phyloP scores from a whole-genome alignment of 1,140 invertebrate species.

The Contarinia nasturtii region DNA sequence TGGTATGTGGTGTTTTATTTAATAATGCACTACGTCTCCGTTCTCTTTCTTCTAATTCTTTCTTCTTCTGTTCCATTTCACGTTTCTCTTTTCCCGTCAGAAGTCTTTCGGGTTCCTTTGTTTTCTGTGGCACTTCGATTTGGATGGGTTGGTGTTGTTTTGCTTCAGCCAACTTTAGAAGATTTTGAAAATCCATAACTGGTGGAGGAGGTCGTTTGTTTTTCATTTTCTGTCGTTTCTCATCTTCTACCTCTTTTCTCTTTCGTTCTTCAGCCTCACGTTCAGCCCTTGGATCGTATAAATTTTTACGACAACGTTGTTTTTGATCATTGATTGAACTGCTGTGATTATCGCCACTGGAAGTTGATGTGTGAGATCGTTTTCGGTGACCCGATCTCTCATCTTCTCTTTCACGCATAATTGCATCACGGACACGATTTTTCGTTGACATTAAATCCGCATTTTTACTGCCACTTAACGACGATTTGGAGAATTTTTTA shows the following conservation, averaged over 20 bases:
- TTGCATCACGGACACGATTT: constrained; percentile 53
- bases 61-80: constrained; percentile 31
- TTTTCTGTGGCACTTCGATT: constrained; percentile 37
- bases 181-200: constrained; percentile 47
- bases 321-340: constrained; percentile 4
- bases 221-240: constrained; percentile 36
- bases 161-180: constrained; percentile 61
- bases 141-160: constrained; percentile 63
- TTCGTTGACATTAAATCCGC: constrained; percentile 39
- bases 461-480: constrained; percentile 4
- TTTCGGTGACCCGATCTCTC: constrained; percentile 31
- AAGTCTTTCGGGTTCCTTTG: constrained; percentile 42
- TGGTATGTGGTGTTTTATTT: constrained; percentile 9
- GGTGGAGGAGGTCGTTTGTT: constrained; percentile 34
- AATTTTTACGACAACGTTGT: constrained; percentile 9
- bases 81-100: constrained; percentile 65
- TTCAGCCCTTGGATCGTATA: constrained; percentile 20
- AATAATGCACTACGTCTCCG: constrained; percentile 3
- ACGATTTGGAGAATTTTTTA: constrained; percentile 28
- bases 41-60: constrained; percentile 26
- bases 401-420: constrained; percentile 50
- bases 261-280: constrained; percentile 26
- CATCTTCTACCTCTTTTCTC: constrained; percentile 19
- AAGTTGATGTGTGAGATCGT: constrained; percentile 2
- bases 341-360: constrained; percentile 7